These are phyloP conservation scores for Platichthys flesus DNA, from an alignment of 2,113 vertebrate species.

Conservation along the genomic window DNA sequence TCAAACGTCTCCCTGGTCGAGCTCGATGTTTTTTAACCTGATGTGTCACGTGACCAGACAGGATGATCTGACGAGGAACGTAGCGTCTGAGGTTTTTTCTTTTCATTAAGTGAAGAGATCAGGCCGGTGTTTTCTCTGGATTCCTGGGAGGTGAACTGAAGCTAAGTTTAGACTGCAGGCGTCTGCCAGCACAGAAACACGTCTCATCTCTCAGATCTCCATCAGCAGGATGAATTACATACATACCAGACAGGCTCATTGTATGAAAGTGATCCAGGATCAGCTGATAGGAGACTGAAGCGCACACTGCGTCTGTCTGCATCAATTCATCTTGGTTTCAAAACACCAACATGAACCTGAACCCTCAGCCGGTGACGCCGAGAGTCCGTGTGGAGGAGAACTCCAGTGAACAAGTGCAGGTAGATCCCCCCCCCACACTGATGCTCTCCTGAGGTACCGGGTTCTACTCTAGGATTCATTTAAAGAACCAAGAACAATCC, in stretches of 20 bases:
- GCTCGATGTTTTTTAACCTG: too few species aligned
- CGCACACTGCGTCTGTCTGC: constrained; percentile 33
- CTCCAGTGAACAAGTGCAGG: too few species aligned
- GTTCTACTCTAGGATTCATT: too few species aligned
- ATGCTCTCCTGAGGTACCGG: neutral
- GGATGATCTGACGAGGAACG: neutral
- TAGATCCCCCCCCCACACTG: neutral
- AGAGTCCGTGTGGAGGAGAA: neutral
- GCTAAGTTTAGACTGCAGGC: neutral
- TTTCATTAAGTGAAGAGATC: constrained; percentile 46
- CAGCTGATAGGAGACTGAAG: constrained; percentile 47
- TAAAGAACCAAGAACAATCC: too few species aligned
- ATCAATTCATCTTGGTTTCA: constrained; percentile 21
- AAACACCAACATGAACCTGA: neutral
- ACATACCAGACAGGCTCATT: constrained; percentile 70
- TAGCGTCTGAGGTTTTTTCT: constrained; percentile 2
- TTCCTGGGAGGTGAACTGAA: constrained; percentile 24
- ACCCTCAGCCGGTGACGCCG: neutral
- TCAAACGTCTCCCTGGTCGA: too few species aligned
- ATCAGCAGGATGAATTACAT: constrained; percentile 58
- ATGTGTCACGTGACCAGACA: neutral
- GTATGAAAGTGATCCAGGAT: constrained; percentile 41
- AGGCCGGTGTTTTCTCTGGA: constrained; percentile 30
- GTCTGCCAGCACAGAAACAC: constrained; percentile 47
- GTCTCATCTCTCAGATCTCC: constrained; percentile 45